Conservation (phyloP, 2,888 invertebrate genomes). For the Yponomeuta evonymella region DNA sequence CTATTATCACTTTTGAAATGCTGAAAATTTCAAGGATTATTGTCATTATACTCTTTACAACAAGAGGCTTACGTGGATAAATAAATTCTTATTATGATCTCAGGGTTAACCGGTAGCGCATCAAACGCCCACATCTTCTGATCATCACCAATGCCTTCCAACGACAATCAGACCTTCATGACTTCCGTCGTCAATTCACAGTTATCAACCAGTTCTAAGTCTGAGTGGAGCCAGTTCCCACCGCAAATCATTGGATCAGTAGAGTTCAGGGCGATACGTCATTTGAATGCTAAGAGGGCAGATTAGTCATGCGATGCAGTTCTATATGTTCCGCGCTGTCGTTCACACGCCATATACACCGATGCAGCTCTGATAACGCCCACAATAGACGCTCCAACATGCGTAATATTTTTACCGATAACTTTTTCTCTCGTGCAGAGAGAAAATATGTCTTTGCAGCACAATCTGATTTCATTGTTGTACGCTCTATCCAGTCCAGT, state of each 20-base stretch:
- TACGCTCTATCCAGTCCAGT: conserved; percentile 10
- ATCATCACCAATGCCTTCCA: background rate
- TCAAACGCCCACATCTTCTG: background rate
- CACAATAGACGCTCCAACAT: conserved; percentile 15
- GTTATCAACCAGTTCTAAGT: background rate
- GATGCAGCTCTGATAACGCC: conserved; percentile 43
- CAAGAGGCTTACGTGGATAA: background rate
- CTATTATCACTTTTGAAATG: too few relatives aligned
- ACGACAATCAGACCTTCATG: background rate
- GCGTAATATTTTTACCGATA: conserved; percentile 13
- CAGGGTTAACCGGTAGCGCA: background rate
- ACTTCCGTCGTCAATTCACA: background rate
- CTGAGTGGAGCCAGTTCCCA: conserved; percentile 8
- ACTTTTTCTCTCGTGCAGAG: background rate
- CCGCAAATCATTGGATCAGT: conserved; percentile 44
- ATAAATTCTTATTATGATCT: background rate
- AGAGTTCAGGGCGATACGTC: conserved; percentile 35
- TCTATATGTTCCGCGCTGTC: conserved; percentile 24
- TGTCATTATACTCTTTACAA: background rate
- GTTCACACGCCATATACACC: conserved; percentile 53
- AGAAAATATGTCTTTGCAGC: conserved; percentile 10
- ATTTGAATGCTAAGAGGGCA: conserved; percentile 54
- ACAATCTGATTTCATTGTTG: conserved; percentile 16
- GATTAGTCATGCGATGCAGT: conserved; percentile 62
- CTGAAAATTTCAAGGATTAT: too few relatives aligned